Conservation (phyloP, 2,797 vertebrate species). For the Spondyliosoma cantharus region DNA sequence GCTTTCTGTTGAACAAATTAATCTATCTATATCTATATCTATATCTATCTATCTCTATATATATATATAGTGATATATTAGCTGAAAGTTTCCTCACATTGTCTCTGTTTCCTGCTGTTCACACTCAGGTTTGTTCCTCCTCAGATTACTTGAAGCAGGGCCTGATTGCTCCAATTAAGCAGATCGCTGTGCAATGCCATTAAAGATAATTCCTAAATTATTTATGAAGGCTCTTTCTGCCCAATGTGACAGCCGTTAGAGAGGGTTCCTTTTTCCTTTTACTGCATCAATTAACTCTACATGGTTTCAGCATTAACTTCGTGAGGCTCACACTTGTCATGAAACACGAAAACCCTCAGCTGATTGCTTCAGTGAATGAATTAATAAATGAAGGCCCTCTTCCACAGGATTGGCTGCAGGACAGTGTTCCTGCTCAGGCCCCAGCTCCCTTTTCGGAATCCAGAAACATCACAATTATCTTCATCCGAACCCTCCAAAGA, state of each 20-base stretch:
- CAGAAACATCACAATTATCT: neutral
- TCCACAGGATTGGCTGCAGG: neutral
- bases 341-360: conserved; percentile 28
- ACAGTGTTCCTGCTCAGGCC: neutral
- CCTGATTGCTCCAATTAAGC: conserved; percentile 46
- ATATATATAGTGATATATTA: no score
- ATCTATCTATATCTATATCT: no score
- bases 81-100: neutral
- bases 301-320: conserved; percentile 69
- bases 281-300: conserved; percentile 67
- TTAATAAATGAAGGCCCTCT: neutral
- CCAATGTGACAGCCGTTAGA: conserved; percentile 29
- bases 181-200: conserved; percentile 2
- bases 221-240: conserved; percentile 34
- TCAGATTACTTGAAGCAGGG: conserved; percentile 17
- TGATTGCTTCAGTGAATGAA: conserved; percentile 26
- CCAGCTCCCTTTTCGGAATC: neutral
- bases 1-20: no score
- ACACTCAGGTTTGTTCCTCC: neutral
- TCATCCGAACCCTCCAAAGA: neutral
- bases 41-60: no score
- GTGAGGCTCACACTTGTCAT: conserved; percentile 28
- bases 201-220: conserved; percentile 52
- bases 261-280: conserved; percentile 33
- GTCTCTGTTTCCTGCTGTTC: neutral